Conservation (phyloP, 1,140 invertebrate species). For the Pseudomyrmex sp. region DNA sequence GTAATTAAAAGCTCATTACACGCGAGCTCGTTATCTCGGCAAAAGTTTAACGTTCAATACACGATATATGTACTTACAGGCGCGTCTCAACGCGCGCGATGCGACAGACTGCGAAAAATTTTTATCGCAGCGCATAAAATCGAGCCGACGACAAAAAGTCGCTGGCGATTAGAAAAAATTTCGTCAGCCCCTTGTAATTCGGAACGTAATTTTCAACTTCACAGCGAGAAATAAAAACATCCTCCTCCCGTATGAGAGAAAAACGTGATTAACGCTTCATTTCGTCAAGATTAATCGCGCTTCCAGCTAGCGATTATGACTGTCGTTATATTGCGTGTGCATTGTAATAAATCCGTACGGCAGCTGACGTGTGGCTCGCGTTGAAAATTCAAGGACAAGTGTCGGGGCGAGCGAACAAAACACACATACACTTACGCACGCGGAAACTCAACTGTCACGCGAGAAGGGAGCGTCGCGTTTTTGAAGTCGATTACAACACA, state of each 20-base stretch:
- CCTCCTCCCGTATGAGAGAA: not conserved
- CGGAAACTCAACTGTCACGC: not conserved
- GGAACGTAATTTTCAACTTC: not conserved
- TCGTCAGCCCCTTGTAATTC: not conserved
- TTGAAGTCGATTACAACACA: not conserved
- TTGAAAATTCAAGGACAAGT: conserved; percentile 19
- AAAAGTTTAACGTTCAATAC: too few relatives aligned
- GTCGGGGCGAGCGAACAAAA: not conserved
- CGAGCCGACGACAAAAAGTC: too few relatives aligned
- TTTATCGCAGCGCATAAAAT: too few relatives aligned
- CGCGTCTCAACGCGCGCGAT: too few relatives aligned
- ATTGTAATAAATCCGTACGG: not conserved
- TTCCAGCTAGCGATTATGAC: not conserved
- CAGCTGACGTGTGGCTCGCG: not conserved
- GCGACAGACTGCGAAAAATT: not conserved
- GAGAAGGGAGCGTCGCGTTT: not conserved
- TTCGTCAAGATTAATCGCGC: not conserved
- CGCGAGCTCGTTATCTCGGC: not conserved
- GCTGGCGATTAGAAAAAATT: not conserved
- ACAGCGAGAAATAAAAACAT: not conserved
- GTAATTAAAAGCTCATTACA: conserved; percentile 15
- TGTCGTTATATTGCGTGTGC: not conserved
- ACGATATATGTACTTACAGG: too few relatives aligned
- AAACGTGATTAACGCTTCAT: not conserved
- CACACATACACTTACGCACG: not conserved